Base-by-base conservation (phyloP, 2,797 vertebrate species). In the Tiaroga cobitis region DNA sequence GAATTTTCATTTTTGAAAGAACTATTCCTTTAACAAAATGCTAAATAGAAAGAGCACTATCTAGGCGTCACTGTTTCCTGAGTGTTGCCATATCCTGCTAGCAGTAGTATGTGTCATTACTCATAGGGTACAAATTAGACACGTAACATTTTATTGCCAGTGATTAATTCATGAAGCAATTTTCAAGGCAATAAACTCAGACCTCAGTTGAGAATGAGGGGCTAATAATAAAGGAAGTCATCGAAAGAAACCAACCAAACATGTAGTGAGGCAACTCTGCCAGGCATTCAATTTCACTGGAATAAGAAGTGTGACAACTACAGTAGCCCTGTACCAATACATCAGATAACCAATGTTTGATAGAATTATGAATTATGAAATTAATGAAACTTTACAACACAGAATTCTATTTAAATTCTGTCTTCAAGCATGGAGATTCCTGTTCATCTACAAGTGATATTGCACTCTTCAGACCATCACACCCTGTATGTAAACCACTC, bases 101-200 rank as follows among this genome's bases (percentile, higher is more conserved):
- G 19, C 74, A 78, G 49, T n/a, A 84, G 61, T 90, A 72, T 80
- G 34, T 85, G 16, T 90, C 87, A 68, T 81, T 85, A 88, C 49
- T 83, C 79, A 90, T 79, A 88, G 86, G 83, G 72, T 87, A 89
- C 81, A 91, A 90, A 92, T 90, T 88, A 87, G 80, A 81, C 86
- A 73, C 82, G 83, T 92, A 83, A 88, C 81, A n/a, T 90, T 91
- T 91, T 90, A 91, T 86, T 85, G 85, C 79, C 85, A 81, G 87
- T 92, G 90, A 92, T 92, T 91, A 87, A 93, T 92, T 93, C 89
- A 92, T 89, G 78, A 89, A 70, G 82, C 29, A 61, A 86, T 83
- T 87, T 90, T 87, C 74, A 82, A 74, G 54, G 56, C 86, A 86
- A 81, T 82, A 85, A 90, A 84, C 86, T 86, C 80, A 61, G 82